Evolutionary conservation across 2,888 invertebrate genomes (phyloP).

Genomic region (Macropis europaea): DNA sequence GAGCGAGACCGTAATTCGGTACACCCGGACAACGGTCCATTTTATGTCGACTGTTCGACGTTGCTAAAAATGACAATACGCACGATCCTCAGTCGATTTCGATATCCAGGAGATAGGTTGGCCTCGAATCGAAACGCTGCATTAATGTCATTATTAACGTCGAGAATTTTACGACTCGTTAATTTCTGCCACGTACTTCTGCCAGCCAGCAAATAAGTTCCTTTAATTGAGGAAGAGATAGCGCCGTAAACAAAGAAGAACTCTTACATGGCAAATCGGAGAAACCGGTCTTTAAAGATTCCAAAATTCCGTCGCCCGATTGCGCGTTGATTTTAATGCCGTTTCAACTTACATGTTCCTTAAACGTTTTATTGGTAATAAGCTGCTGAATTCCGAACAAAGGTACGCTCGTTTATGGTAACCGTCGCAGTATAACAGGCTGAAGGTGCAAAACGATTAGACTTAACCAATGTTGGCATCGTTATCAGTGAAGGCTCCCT

Average conservation of each 20-base stretch:
- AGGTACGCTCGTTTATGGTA: no score
- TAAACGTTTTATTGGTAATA: slow-evolving; percentile 48
- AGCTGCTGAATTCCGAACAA: no score
- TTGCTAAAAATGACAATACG: slow-evolving; percentile 22
- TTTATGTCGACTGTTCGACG: slow-evolving; percentile 18
- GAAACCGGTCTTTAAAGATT: slow-evolving; percentile 52
- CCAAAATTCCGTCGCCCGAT: slow-evolving; percentile 26
- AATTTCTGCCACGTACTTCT: slow-evolving; percentile 41
- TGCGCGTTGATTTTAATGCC: slow-evolving; percentile 1
- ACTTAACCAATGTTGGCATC: no score
- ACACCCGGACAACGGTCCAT: slow-evolving; percentile 16
- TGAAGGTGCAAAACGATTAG: no score
- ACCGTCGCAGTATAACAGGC: no score
- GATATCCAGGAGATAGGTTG: slow-evolving; percentile 2
- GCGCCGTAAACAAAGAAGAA: slow-evolving; percentile 47
- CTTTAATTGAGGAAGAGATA: slow-evolving; percentile 54
- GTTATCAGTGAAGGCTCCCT: no score
- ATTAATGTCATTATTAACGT: slow-evolving; percentile 60
- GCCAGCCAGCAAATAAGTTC: slow-evolving; percentile 24
- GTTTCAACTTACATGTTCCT: background rate
- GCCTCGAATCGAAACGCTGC: slow-evolving; percentile 38
- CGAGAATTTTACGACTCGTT: slow-evolving; percentile 54
- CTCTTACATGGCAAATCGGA: slow-evolving; percentile 11
- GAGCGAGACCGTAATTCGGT: slow-evolving; percentile 52
- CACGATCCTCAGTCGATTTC: slow-evolving; percentile 4